Percentiles rank a stretch among this genome's conserved stretches.
Evolutionary conservation across 2,797 vertebrate genomes (phyloP).

Genomic region (Crenuchus spilurus): DNA sequence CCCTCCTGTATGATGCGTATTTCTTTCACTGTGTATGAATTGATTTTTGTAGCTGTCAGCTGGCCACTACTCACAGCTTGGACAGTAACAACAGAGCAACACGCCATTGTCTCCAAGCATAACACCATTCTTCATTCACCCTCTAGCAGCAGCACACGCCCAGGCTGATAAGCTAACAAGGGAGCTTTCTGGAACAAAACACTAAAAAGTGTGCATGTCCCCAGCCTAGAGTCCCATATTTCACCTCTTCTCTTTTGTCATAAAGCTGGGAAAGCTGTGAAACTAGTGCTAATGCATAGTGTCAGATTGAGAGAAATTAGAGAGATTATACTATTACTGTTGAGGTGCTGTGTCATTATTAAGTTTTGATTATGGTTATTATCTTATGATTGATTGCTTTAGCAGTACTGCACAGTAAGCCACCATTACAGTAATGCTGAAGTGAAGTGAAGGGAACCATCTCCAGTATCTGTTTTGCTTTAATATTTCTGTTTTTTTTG

Average conservation of each 20-base stretch:
- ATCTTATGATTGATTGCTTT: neutral
- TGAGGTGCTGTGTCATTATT: neutral
- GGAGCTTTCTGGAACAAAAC: constrained; percentile 38
- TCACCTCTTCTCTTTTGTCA: neutral
- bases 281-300: neutral
- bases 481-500: too few relatives aligned
- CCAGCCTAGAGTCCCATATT: neutral
- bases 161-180: constrained; percentile 42
- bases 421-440: neutral
- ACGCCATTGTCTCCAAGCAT: constrained; percentile 47
- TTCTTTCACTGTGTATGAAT: constrained; percentile 55
- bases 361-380: neutral
- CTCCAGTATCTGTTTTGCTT: neutral
- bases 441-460: neutral
- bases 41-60: constrained; percentile 62
- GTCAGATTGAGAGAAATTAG: neutral
- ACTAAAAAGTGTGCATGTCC: neutral
- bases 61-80: constrained; percentile 39
- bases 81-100: constrained; percentile 39
- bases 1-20: neutral
- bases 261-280: constrained; percentile 37
- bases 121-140: constrained; percentile 53
- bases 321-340: neutral
- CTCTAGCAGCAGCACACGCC: constrained; percentile 37
- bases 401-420: neutral